These are phyloP conservation scores for Achatina immaculata DNA, from an alignment of 1,140 invertebrate species.

Conservation along the genomic window DNA sequence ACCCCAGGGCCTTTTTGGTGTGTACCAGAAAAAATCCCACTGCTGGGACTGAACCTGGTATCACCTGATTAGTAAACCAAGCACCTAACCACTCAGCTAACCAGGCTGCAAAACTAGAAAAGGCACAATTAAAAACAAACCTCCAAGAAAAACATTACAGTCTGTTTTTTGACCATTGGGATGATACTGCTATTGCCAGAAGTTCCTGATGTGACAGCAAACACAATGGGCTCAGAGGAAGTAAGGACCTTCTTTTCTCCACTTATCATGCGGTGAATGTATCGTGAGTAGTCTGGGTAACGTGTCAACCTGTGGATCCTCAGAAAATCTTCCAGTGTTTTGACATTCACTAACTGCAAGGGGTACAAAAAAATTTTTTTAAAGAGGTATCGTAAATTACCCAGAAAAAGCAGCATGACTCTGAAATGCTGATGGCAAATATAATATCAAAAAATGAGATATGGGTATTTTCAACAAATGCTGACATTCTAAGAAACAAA, in stretches of 20 bases:
- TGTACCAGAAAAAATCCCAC: too few species aligned
- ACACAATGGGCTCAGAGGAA: slow-evolving; percentile 53
- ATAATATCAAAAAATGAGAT: background rate
- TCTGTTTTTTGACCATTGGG: slow-evolving; percentile 60
- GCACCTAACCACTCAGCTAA: too few species aligned
- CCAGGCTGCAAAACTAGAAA: too few species aligned
- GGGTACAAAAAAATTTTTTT: slow-evolving; percentile 16
- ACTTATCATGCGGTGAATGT: slow-evolving; percentile 63
- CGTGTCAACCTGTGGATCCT: slow-evolving; percentile 60
- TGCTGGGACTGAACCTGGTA: too few species aligned
- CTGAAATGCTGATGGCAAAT: background rate
- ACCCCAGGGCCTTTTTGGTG: too few species aligned
- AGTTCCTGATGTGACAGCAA: slow-evolving; percentile 69
- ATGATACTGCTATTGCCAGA: slow-evolving; percentile 64
- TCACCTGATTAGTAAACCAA: too few species aligned
- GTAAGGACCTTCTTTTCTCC: slow-evolving; percentile 64
- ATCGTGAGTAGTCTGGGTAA: slow-evolving; percentile 62
- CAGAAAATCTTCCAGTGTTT: slow-evolving; percentile 58
- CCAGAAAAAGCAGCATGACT: background rate
- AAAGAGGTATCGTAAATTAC: background rate
- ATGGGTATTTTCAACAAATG: background rate
- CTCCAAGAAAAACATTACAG: slow-evolving; percentile 60
- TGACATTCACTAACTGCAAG: slow-evolving; percentile 61
- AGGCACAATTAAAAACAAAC: too few species aligned
- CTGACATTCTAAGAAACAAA: background rate